Base-by-base conservation (phyloP, 2,888 invertebrate species). In the Pyrgus malvae region DNA sequence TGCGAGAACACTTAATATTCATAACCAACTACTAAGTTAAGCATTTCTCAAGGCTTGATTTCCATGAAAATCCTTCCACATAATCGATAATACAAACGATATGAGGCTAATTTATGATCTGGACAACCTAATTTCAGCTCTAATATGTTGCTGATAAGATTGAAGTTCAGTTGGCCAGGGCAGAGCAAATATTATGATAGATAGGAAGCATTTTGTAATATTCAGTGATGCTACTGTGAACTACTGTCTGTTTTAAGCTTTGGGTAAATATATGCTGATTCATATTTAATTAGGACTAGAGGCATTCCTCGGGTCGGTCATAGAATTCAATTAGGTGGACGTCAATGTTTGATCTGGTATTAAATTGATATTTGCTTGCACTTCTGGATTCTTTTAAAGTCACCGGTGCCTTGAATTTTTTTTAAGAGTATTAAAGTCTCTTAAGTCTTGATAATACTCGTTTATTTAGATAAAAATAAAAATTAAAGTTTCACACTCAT, bases 211-310 rank as follows among this genome's bases (percentile, higher is more conserved):
- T 37, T 35, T 21, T 40, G 48, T 48, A 59, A 65, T 62, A 68
- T 68, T 60, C 65, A 62, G 62, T 56, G 48, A 33, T 56, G 65
- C 67, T 68, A 67, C 67, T 56, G 68, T 68, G 59, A 66, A 67
- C 64, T 65, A 63, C 60, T 62, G 64, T 31, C 5, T 45, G 29
- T 42, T 41, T 49, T 27, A 35, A 2, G 19, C 8, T 38, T 42
- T 16, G 6, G 11, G 49, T 23, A 21, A 19, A 41, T 31, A 23
- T 40, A 21, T 54, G 27, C 16, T 17, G 31, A 51, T 44, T 51
- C 25, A 7, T 53, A 8, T 45, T 53, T 53, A 38, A 53, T 53
- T 53, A 53, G 35, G 35, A 46, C 3, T 8, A 21, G 31, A 21
- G 31, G 9, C 31, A 31, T 45, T 31, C 29, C 6, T 17, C 23